Conservation (phyloP, 2,888 invertebrate species). For the Agrotis ipsilon region DNA sequence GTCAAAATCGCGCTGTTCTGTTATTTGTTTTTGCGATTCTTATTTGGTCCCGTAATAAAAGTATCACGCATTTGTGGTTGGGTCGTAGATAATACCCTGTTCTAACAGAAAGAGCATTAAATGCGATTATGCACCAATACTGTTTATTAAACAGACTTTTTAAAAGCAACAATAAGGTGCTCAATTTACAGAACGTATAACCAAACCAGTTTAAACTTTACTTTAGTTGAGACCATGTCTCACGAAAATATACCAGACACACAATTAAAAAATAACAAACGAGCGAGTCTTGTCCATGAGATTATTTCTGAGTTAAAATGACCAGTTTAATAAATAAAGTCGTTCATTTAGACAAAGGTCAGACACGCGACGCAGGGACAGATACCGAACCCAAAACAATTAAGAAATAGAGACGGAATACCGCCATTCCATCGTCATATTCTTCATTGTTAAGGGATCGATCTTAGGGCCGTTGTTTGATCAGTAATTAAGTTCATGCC, state of each 20-base stretch:
- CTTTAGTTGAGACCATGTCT: not conserved
- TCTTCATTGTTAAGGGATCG: not conserved
- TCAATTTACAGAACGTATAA: not conserved
- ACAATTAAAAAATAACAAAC: conserved; percentile 15
- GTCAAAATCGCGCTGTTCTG: not conserved
- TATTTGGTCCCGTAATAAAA: no score
- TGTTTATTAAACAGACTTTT: not conserved
- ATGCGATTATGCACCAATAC: no score
- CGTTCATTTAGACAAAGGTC: conserved; percentile 38
- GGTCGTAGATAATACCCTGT: no score
- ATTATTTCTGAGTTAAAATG: conserved; percentile 6
- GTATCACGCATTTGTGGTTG: no score
- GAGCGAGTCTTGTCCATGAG: conserved; percentile 31
- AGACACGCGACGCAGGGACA: not conserved
- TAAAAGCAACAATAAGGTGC: not conserved
- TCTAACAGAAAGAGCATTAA: no score
- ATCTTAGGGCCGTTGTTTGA: not conserved
- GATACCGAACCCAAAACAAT: conserved; percentile 19
- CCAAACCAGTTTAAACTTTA: not conserved
- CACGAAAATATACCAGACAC: not conserved
- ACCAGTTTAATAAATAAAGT: conserved; percentile 22
- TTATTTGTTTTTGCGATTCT: no score
- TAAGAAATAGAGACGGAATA: not conserved
- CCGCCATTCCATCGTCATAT: not conserved
- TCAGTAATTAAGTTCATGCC: no score